Evolutionary conservation across 64 coral and sea anemone genomes (phyloP).

Genomic region (Stichodactyla mertensii): DNA sequence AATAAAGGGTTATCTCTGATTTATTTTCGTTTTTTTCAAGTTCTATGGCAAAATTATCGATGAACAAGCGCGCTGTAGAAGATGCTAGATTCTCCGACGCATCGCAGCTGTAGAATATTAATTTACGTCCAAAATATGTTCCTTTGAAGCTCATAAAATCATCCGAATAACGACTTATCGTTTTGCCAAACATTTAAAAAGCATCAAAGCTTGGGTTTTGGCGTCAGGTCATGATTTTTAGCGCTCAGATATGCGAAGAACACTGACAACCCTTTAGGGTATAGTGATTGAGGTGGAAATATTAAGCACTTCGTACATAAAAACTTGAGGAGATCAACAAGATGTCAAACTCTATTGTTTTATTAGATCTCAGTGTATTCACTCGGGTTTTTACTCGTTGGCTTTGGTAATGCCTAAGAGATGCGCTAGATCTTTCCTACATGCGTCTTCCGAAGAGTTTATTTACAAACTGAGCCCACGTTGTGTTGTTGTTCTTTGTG

Average conservation of each 20-base stretch:
- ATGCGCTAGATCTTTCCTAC: not conserved
- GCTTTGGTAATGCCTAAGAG: not conserved
- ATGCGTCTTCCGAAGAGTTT: not conserved
- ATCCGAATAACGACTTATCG: not conserved
- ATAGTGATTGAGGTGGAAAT: not conserved
- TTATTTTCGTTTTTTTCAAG: not conserved
- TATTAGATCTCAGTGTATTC: not conserved
- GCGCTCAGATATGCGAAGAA: not conserved
- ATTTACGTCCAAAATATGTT: slow-evolving; percentile 7
- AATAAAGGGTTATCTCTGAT: not conserved
- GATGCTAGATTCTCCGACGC: slow-evolving; percentile 1
- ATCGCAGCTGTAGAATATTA: slow-evolving; percentile 1
- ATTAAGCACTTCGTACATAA: not conserved
- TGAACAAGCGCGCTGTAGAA: not conserved
- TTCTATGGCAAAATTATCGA: not conserved
- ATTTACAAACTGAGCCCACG: slow-evolving; percentile 1
- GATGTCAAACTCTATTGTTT: not conserved
- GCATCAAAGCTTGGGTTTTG: not conserved
- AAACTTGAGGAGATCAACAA: not conserved
- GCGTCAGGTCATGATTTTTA: not conserved
- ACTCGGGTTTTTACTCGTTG: not conserved
- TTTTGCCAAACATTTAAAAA: not conserved
- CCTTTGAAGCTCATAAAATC: not conserved
- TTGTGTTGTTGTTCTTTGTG: slow-evolving; percentile 18
- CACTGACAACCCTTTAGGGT: not conserved